Conservation (phyloP, 2,888 invertebrate species). For the Caenorhabditis becei region DNA sequence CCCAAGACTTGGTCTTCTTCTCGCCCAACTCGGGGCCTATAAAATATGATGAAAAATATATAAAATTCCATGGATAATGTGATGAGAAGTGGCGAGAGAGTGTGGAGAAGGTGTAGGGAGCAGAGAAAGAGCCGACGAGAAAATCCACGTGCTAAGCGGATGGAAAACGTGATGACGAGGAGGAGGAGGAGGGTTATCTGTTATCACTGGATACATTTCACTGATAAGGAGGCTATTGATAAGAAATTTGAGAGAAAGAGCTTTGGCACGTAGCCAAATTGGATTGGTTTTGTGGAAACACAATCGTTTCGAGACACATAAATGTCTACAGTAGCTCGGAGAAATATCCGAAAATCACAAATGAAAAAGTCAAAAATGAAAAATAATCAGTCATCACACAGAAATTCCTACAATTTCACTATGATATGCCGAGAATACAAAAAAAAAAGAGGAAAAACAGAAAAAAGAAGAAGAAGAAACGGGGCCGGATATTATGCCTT, state of each 20-base stretch:
- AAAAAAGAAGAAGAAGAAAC: neutral
- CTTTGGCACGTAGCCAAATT: no score
- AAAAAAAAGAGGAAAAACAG: neutral
- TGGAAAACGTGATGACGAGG: constrained; percentile 15
- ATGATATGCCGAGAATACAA: neutral
- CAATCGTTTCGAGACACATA: no score
- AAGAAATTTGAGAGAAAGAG: no score
- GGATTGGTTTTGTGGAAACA: no score
- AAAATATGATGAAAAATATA: constrained; percentile 28
- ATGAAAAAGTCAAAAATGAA: no score
- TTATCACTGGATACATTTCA: neutral
- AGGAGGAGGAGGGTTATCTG: neutral
- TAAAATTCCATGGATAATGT: constrained; percentile 52
- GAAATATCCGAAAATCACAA: no score
- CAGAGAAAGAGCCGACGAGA: constrained; percentile 31
- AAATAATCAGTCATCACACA: neutral
- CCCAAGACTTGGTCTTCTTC: neutral
- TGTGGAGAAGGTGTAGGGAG: neutral
- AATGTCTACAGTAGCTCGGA: no score
- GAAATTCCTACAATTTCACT: no score
- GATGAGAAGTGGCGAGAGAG: constrained; percentile 34
- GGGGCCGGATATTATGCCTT: neutral
- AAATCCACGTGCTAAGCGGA: constrained; percentile 41
- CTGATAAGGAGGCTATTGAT: no score
- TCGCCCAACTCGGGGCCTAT: constrained; percentile 5